Conservation (phyloP, 2,113 vertebrate genomes). For the Hypomesus transpacificus region DNA sequence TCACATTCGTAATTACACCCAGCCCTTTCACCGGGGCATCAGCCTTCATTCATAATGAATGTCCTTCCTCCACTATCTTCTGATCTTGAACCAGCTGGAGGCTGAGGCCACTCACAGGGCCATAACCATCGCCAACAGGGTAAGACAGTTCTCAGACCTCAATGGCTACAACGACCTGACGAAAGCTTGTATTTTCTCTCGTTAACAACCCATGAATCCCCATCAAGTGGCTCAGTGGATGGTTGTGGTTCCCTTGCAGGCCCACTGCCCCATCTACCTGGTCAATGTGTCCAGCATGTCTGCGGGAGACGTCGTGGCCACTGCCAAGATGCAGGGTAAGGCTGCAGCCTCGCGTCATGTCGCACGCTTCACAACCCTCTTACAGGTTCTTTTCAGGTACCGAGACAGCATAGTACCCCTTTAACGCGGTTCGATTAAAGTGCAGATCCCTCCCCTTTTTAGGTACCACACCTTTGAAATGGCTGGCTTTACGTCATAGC, state of each 20-base stretch:
- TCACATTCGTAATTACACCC: too few relatives aligned
- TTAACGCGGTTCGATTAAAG: too few relatives aligned
- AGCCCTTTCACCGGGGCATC: too few relatives aligned
- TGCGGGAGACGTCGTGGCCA: slow-evolving; percentile 87
- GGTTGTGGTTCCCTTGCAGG: slow-evolving; percentile 63
- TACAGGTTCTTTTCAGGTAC: too few relatives aligned
- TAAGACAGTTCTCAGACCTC: slow-evolving; percentile 64
- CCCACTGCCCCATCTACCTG: slow-evolving; percentile 90
- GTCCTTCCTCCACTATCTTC: slow-evolving; percentile 8
- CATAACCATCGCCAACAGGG: slow-evolving; percentile 93
- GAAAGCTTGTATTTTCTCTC: not conserved
- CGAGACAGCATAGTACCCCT: too few relatives aligned
- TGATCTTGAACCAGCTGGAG: slow-evolving; percentile 77
- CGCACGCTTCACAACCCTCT: too few relatives aligned
- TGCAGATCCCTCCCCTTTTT: too few relatives aligned
- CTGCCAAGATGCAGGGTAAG: slow-evolving; percentile 95
- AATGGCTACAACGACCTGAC: not conserved
- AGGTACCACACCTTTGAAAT: too few relatives aligned
- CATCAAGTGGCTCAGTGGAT: not conserved
- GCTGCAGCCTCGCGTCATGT: not conserved
- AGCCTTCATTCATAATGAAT: too few relatives aligned
- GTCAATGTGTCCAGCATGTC: slow-evolving; percentile 95
- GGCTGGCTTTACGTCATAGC: not conserved
- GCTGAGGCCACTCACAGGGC: slow-evolving; percentile 91
- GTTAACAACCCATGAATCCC: not conserved